These are phyloP conservation scores for Pristiophorus japonicus DNA, from an alignment of 2,113 vertebrate species.

Conservation along the genomic window DNA sequence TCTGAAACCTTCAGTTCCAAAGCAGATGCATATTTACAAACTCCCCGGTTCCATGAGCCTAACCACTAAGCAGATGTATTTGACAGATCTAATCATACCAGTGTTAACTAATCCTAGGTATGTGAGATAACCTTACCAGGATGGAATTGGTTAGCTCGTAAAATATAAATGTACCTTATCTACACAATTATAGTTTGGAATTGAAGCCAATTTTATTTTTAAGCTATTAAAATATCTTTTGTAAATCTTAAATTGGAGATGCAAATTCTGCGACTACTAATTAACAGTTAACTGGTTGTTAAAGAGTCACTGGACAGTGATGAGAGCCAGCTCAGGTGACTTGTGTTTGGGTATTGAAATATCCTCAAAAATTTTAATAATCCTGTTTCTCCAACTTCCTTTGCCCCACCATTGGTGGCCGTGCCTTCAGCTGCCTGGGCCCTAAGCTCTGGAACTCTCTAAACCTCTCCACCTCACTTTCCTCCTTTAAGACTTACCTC, in stretches of 20 bases:
- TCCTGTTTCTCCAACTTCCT: not conserved
- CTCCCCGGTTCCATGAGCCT: not conserved
- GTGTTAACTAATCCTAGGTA: not conserved
- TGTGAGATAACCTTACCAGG: not conserved
- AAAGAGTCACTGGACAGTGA: not conserved
- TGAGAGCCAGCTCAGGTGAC: not conserved
- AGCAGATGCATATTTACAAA: not conserved
- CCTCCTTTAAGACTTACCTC: not conserved
- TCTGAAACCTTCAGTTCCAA: not conserved
- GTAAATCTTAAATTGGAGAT: not conserved
- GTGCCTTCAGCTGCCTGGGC: not conserved
- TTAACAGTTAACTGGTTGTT: not conserved
- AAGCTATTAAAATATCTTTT: not conserved
- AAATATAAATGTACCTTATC: no score
- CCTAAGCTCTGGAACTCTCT: not conserved
- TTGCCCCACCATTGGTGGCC: not conserved
- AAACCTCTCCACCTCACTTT: not conserved
- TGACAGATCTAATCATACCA: not conserved
- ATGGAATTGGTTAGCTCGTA: not conserved
- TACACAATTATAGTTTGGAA: not conserved
- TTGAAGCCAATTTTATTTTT: not conserved
- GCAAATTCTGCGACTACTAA: not conserved
- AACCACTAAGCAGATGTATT: not conserved
- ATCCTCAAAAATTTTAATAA: not conserved
- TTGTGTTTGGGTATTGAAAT: not conserved